phyloP scores from a whole-genome alignment of 2,797 vertebrate species.

The Steatocranus sp. region DNA sequence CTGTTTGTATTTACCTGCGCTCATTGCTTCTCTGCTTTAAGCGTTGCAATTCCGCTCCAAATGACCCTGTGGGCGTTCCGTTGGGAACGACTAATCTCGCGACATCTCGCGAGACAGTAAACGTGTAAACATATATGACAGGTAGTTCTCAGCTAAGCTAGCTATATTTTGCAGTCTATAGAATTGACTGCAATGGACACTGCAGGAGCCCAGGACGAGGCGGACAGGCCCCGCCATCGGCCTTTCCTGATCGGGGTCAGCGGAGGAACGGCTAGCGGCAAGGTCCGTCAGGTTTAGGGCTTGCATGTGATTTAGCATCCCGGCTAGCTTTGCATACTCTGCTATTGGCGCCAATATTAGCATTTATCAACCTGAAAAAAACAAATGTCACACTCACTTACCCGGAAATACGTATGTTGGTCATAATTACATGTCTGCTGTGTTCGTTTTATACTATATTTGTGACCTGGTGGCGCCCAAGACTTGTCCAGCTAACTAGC shows the following conservation, averaged over 20 bases:
- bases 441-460: not conserved
- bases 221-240: conserved; percentile 76
- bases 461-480: not conserved
- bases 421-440: accelerated
- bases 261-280: conserved; percentile 93
- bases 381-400: conserved; percentile 7
- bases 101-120: conserved; percentile 21
- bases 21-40: too few species aligned
- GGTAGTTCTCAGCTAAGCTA: not conserved
- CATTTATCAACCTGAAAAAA: conserved; percentile 17
- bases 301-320: not conserved
- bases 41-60: not conserved
- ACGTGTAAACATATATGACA: not conserved
- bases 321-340: conserved; percentile 3
- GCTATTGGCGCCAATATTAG: not conserved
- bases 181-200: conserved; percentile 50
- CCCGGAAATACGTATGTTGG: too few species aligned
- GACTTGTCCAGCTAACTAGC: not conserved
- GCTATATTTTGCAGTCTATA: not conserved
- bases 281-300: conserved; percentile 68
- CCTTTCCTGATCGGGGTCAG: conserved; percentile 93
- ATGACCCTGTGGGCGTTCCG: not conserved
- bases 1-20: too few species aligned
- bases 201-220: conserved; percentile 48
- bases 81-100: conserved; percentile 15